Conservation (phyloP, 2,888 invertebrate species). For the Glyphotaelius pellucidus region DNA sequence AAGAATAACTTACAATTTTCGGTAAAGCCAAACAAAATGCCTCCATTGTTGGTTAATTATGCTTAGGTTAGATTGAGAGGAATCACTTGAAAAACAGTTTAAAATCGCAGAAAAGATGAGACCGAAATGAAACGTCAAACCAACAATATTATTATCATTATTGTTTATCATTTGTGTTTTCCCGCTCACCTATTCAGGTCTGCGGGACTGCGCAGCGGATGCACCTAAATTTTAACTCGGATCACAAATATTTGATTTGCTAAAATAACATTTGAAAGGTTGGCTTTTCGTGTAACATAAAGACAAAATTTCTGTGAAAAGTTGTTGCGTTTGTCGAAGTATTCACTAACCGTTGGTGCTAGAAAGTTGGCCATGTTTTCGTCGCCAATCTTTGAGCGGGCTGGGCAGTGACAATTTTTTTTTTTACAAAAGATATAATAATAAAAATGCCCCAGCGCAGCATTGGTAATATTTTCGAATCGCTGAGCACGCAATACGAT, state of each 20-base stretch:
- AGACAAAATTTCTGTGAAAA: too few relatives aligned
- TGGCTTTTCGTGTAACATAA: too few relatives aligned
- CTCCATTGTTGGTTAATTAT: slow-evolving; percentile 68
- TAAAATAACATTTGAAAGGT: too few relatives aligned
- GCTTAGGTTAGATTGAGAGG: not conserved
- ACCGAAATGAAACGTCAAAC: not conserved
- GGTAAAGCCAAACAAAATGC: slow-evolving; percentile 77
- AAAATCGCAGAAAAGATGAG: not conserved
- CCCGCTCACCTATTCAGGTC: not conserved
- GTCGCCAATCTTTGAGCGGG: too few relatives aligned
- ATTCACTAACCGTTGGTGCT: too few relatives aligned
- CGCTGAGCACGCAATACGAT: too few relatives aligned
- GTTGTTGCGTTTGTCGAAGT: too few relatives aligned
- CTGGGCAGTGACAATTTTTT: too few relatives aligned
- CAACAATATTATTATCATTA: not conserved
- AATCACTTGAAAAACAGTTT: not conserved
- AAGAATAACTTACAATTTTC: slow-evolving; percentile 77
- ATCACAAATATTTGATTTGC: not conserved
- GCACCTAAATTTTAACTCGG: not conserved
- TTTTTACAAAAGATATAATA: too few relatives aligned
- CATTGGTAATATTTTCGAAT: too few relatives aligned
- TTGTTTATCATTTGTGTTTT: not conserved
- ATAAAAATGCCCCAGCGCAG: too few relatives aligned
- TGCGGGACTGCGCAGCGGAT: not conserved
- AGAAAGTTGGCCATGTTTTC: too few relatives aligned